Evolutionary conservation across 2,888 invertebrate species (phyloP), one percentile per base, ranked within the genome.

Genomic region (Thelaira solivaga): DNA sequence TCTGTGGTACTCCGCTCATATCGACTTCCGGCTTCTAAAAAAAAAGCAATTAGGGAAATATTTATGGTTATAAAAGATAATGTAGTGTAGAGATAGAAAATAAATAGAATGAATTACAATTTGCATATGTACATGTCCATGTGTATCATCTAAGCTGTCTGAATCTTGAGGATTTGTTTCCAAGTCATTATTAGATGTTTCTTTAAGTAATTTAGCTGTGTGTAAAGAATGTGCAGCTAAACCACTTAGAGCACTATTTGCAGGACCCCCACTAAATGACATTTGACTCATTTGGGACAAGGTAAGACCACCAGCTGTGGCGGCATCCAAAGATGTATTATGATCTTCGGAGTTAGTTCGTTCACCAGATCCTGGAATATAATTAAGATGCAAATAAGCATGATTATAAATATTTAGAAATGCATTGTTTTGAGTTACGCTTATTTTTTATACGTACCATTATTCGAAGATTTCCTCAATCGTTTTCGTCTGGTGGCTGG

Each of bases 401-500:
- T 36, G 1, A 18, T 24, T 13, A 22, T 5, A 49, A 36, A 47
- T 1, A 51, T 16, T 36, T 47, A 34, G 5, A 39, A 10, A 18
- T 29, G 5, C 20, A 6, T n/a, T 5, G 24, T 39, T 59, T 11
- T 34, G n/a, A 16, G 7, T 45, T 34, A 82, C 82, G 81, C 81
- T 18, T 29, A 0, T 16, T 47, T 31, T 8, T 13, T 22, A 13
- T 10, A 22, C 61, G 2, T 13, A 80, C 93, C 93, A 68, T 92
- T 89, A 82, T 88, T 93, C 7, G 93, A 93, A 18, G 92, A 91
- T 88, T 93, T 93, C 82, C 93, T 88, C 84, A 93, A 88, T 76
- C 93, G 85, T 90, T 88, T 79, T 90, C 91, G 84, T 89, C 91
- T 53, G 10, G 94, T 92, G 2, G 94, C 93, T 16, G 92, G 92